Percentiles rank a stretch among this genome's conserved stretches.
Conservation (phyloP, 2,797 vertebrate genomes). For the Karalla daura region DNA sequence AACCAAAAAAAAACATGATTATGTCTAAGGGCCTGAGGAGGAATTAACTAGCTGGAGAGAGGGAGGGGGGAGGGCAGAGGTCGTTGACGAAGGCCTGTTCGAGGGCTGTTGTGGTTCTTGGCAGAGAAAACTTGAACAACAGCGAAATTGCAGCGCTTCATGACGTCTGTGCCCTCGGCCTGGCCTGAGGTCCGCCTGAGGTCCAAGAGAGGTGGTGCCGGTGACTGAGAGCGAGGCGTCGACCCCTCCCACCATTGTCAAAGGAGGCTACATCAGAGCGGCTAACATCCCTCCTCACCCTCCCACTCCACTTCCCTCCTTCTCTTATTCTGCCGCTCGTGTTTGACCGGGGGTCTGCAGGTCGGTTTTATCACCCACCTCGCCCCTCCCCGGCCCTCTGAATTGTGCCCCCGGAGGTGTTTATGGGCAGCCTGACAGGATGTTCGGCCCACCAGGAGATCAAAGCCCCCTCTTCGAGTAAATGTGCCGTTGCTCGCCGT, state of each 20-base stretch:
- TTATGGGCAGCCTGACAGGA: conserved; percentile 86
- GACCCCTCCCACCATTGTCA: conserved; percentile 80
- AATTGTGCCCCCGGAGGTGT: conserved; percentile 83
- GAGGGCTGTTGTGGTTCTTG: conserved; percentile 70
- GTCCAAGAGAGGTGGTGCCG: conserved; percentile 58
- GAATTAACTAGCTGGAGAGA: conserved; percentile 14
- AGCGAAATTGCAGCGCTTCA: conserved; percentile 58
- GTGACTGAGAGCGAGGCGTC: conserved; percentile 77
- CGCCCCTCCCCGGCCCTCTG: conserved; percentile 45
- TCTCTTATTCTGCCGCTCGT: conserved; percentile 62
- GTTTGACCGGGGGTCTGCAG: conserved; percentile 70
- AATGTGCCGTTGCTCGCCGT: conserved; percentile 72
- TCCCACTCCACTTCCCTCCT: conserved; percentile 55
- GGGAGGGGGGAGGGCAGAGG: conserved; percentile 19
- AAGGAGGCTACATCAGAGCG: conserved; percentile 68
- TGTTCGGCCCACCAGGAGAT: conserved; percentile 82
- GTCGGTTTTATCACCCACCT: conserved; percentile 66
- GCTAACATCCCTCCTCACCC: conserved; percentile 47
- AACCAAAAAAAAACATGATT: conserved; percentile 23
- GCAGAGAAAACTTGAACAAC: conserved; percentile 71
- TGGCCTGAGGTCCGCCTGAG: conserved; percentile 50
- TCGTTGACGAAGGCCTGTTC: conserved; percentile 52
- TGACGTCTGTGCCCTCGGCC: conserved; percentile 34
- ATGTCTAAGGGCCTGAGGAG: conserved; percentile 29
- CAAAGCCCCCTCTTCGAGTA: conserved; percentile 81